Evolutionary conservation across 2,113 vertebrate genomes (phyloP).

Genomic region (Grammomys surdaster): DNA sequence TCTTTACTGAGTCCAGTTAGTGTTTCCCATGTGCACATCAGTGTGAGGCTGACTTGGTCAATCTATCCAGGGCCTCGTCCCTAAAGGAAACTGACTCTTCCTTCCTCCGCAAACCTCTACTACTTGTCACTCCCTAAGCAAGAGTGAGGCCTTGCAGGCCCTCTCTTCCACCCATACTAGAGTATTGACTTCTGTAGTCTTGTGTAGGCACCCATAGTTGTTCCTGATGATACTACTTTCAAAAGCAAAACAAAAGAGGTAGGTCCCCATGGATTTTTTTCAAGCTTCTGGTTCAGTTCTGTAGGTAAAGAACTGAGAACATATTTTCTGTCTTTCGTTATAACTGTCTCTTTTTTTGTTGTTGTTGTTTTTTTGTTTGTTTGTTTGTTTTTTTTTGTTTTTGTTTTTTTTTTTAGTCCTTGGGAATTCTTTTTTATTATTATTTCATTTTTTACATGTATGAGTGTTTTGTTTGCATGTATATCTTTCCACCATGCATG

Average conservation of each 20-base stretch:
- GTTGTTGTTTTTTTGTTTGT: too few relatives aligned
- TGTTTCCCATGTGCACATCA: not conserved
- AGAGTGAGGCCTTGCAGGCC: too few relatives aligned
- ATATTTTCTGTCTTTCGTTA: not conserved
- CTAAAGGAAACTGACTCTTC: not conserved
- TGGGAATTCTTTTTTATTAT: not conserved
- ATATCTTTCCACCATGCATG: not conserved
- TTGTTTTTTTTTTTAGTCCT: too few relatives aligned
- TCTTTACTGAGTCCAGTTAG: not conserved
- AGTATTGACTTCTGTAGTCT: not conserved
- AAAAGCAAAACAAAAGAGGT: constrained; percentile 6
- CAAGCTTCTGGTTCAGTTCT: not conserved
- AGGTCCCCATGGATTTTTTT: not conserved
- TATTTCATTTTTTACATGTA: not conserved
- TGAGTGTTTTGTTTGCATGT: not conserved
- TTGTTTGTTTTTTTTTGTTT: too few relatives aligned
- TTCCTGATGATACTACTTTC: not conserved
- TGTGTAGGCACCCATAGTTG: not conserved
- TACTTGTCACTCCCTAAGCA: too few relatives aligned
- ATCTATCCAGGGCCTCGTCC: not conserved
- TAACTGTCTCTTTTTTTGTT: too few relatives aligned
- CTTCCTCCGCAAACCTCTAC: not conserved
- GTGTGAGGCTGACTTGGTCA: too few relatives aligned
- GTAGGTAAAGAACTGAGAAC: not conserved
- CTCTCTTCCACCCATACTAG: not conserved